phyloP scores from a whole-genome alignment of 35 echinoderm and acorn worm genomes.

The Diadema setosum region DNA sequence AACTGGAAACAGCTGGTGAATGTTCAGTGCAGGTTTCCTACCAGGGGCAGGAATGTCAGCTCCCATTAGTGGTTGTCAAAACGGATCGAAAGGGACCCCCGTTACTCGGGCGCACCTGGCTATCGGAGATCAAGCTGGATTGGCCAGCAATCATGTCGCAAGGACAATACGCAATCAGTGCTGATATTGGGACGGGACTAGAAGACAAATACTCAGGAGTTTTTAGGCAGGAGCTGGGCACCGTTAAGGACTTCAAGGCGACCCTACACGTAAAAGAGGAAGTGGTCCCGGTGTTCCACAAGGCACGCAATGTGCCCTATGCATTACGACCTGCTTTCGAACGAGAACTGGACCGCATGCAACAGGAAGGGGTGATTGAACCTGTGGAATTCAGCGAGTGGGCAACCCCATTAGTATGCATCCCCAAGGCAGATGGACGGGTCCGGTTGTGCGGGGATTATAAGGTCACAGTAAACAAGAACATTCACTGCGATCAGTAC shows the following conservation, averaged over 20 bases:
- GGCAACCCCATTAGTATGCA: conserved; percentile 14
- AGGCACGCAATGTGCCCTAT: conserved; percentile 35
- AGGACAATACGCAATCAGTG: neutral
- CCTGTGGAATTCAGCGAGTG: conserved; percentile 21
- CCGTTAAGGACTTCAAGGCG: neutral
- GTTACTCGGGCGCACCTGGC: neutral
- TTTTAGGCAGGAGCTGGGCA: neutral
- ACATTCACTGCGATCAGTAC: conserved; percentile 13
- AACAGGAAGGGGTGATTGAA: neutral
- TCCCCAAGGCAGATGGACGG: conserved; percentile 1
- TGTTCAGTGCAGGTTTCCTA: neutral
- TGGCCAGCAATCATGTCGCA: neutral
- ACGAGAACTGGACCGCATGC: neutral
- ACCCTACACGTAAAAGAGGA: conserved; percentile 7
- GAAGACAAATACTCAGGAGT: neutral
- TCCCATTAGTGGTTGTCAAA: neutral
- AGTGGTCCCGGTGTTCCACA: conserved; percentile 19
- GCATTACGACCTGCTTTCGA: conserved; percentile 25
- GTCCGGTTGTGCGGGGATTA: conserved; percentile 48
- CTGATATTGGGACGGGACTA: neutral
- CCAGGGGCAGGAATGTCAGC: neutral
- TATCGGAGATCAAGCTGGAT: neutral
- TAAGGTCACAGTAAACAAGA: conserved; percentile 24
- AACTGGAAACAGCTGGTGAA: neutral
- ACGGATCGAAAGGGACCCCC: neutral